Base-by-base conservation (phyloP, 2,888 invertebrate species). In the Lycaena phlaeas region DNA sequence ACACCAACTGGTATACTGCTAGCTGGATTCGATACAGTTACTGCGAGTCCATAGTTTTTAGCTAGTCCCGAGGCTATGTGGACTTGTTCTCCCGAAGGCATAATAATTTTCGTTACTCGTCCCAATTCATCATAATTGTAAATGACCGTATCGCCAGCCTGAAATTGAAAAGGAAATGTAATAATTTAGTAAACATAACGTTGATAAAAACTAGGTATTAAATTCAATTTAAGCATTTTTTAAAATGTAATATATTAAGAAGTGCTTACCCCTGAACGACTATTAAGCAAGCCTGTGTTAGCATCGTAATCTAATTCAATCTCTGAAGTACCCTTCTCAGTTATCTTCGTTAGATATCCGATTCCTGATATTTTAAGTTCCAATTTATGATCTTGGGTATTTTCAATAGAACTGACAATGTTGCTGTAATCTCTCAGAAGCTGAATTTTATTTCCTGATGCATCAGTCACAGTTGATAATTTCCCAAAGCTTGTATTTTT, bases 401-500 rank as follows among this genome's bases (percentile, higher is more conserved):
- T 96, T 77, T 96, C 96, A 57, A 96, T 96, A 2, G 96, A 95
- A 65, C 94, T 96, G 5, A 94, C 97, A 43, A 94, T 92, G 59
- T 94, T 94, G 64, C 93, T 94, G 68, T 96, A 97, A 73, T 97
- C 97, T 51, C 97, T 87, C 38, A 95, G 79, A 65, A 97, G 92
- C 62, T 95, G 93, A 56, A 98, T 92, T 81, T 95, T 94, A 65
- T 96, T 93, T 50, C 96, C 96, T 2, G 96, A 95, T 43, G 95
- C 94, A 73, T 97, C 97, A 1, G 95, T 96, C 2, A 98, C 96
- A 1, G 95, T 95, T 0, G 94, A 94, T 40, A 98, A 81, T 63
- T 95, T 95, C 0, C 98, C 97, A 57, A 96, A 97, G 64, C 95
- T 96, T 4, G 96, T 96, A 66, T 96, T 97, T 64, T 98, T 98